These are phyloP conservation scores for Drosophila mettleri DNA, from an alignment of 2,888 invertebrate species.

Conservation along the genomic window DNA sequence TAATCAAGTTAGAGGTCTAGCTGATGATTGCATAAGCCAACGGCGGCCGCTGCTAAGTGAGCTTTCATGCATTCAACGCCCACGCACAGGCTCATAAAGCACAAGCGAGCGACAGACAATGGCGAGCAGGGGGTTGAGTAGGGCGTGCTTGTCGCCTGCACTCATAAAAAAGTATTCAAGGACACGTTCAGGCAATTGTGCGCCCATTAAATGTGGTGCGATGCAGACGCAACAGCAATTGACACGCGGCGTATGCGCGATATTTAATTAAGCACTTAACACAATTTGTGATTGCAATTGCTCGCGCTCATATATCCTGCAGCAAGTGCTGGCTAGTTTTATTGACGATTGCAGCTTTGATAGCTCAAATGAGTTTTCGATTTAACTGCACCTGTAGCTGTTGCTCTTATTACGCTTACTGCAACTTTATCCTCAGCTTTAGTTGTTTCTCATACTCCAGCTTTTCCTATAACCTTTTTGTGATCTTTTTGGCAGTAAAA, in stretches of 20 bases:
- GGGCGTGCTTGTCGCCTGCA: background rate
- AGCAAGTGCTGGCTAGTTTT: no score
- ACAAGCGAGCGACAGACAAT: background rate
- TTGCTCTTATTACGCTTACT: slow-evolving; percentile 22
- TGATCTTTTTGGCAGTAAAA: no score
- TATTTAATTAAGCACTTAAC: slow-evolving; percentile 41
- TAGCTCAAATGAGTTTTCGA: no score
- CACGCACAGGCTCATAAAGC: slow-evolving; percentile 25
- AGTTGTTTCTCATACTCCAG: no score
- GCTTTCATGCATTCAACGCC: slow-evolving; percentile 17
- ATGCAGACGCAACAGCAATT: slow-evolving; percentile 15
- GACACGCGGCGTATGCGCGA: slow-evolving; percentile 54
- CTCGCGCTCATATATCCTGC: background rate
- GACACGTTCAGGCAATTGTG: slow-evolving; percentile 48
- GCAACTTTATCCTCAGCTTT: slow-evolving; percentile 57
- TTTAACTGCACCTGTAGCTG: no score
- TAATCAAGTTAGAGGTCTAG: slow-evolving; percentile 9
- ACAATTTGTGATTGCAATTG: background rate
- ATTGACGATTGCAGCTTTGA: no score
- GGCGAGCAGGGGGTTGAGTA: background rate
- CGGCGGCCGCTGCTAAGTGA: slow-evolving; percentile 6
- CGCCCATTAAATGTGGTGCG: slow-evolving; percentile 50
- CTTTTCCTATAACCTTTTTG: no score
- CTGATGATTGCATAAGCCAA: slow-evolving; percentile 25
- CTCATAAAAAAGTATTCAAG: slow-evolving; percentile 47